These are phyloP conservation scores for Babylonia areolata DNA, from an alignment of 1,140 invertebrate species.

Conservation along the genomic window DNA sequence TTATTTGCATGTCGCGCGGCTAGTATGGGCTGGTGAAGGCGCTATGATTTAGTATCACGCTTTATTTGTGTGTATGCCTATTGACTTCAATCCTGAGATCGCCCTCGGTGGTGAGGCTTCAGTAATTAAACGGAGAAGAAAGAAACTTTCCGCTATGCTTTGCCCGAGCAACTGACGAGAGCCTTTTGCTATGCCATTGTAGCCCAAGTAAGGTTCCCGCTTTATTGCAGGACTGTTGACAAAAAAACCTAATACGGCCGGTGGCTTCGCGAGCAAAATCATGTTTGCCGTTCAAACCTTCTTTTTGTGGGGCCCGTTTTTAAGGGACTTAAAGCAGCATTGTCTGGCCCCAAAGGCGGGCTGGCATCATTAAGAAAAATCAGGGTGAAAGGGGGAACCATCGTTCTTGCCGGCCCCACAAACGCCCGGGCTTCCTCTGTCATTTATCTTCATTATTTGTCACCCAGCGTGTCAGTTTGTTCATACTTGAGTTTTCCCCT, in stretches of 20 bases:
- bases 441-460: constrained; percentile 60
- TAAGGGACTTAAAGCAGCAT: constrained; percentile 33
- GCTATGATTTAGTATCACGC: constrained; percentile 42
- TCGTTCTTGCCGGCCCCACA: constrained; percentile 45
- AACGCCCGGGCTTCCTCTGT: constrained; percentile 40
- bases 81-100: constrained; percentile 32
- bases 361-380: constrained; percentile 33
- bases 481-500: constrained; percentile 39
- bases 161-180: constrained; percentile 38
- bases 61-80: constrained; percentile 40
- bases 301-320: constrained; percentile 41
- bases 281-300: constrained; percentile 46
- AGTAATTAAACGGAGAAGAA: constrained; percentile 42
- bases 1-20: constrained; percentile 39
- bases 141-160: constrained; percentile 8
- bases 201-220: constrained; percentile 46
- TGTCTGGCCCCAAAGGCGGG: constrained; percentile 15
- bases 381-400: constrained; percentile 32
- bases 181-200: constrained; percentile 50
- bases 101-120: not conserved
- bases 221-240: constrained; percentile 50
- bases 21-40: constrained; percentile 22
- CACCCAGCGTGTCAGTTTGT: constrained; percentile 50
- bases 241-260: constrained; percentile 46
- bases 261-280: constrained; percentile 46